These are phyloP conservation scores for Mustela nigripes DNA, from an alignment of 2,113 vertebrate species.

Conservation along the genomic window DNA sequence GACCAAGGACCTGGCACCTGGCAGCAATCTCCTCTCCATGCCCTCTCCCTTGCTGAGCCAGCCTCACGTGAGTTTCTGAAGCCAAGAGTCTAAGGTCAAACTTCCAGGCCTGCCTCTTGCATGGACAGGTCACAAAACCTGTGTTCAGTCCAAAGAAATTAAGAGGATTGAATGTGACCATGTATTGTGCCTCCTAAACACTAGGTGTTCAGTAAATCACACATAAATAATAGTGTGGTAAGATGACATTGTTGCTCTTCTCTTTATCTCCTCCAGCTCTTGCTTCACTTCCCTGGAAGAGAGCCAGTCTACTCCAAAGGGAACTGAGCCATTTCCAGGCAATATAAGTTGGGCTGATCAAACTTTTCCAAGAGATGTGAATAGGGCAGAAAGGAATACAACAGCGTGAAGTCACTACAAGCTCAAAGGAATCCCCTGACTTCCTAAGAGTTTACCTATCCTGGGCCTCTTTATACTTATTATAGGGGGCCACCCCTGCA, in stretches of 20 bases:
- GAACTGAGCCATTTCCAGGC: not conserved
- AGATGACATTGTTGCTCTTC: not conserved
- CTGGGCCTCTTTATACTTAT: not conserved
- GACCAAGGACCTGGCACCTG: not conserved
- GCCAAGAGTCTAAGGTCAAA: not conserved
- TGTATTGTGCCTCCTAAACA: not conserved
- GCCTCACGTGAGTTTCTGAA: not conserved
- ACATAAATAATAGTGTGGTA: not conserved
- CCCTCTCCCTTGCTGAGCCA: not conserved
- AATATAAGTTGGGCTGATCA: constrained; percentile 10
- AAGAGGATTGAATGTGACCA: not conserved
- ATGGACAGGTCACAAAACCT: not conserved
- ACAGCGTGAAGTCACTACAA: not conserved
- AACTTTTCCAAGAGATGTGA: constrained; percentile 42
- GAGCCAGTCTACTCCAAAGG: not conserved
- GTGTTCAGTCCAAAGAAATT: not conserved
- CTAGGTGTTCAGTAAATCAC: not conserved
- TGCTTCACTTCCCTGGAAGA: not conserved
- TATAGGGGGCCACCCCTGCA: not conserved
- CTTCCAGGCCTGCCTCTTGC: not conserved
- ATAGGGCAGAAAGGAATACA: not conserved
- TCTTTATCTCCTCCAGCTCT: not conserved
- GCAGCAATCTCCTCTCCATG: rapidly evolving
- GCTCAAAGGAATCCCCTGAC: not conserved
- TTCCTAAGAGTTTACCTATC: not conserved